Evolutionary conservation across 2,797 vertebrate genomes (phyloP).

Genomic region (Centropyge bicolor): DNA sequence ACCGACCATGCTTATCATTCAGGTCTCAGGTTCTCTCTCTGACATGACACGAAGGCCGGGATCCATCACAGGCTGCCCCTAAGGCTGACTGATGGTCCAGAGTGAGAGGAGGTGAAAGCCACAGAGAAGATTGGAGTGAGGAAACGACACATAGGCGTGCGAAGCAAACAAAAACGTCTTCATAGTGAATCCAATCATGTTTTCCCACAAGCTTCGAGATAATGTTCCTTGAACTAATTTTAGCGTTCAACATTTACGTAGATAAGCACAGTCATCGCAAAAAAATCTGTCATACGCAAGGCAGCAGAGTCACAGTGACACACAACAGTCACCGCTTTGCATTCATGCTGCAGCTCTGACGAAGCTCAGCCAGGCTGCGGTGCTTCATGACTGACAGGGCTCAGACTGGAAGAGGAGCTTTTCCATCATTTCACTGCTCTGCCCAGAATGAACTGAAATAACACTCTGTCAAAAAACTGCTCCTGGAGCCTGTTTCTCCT

Average conservation of each 20-base stretch:
- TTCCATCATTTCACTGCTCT: background rate
- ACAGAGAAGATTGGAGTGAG: background rate
- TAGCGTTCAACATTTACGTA: background rate
- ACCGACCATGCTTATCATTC: background rate
- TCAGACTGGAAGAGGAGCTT: constrained; percentile 1
- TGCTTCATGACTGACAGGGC: constrained; percentile 5
- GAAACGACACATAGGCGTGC: background rate
- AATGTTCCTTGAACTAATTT: background rate
- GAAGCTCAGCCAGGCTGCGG: constrained; percentile 20
- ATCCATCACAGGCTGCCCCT: constrained; percentile 19
- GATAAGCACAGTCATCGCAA: background rate
- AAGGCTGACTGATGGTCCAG: constrained; percentile 4
- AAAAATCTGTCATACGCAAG: constrained; percentile 9
- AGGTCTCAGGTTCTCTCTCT: constrained; percentile 2
- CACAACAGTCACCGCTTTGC: constrained; percentile 18
- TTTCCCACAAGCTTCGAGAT: background rate
- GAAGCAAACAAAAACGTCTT: background rate
- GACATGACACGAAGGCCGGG: background rate
- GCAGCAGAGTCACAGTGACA: constrained; percentile 10
- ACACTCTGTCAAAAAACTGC: background rate
- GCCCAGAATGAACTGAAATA: background rate
- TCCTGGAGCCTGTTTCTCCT: background rate
- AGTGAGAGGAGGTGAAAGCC: constrained; percentile 4
- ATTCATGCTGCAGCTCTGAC: constrained; percentile 20
- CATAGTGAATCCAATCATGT: constrained; percentile 1